Evolutionary conservation across 2,797 vertebrate genomes (phyloP).

Genomic region (Gastrophryne carolinensis): DNA sequence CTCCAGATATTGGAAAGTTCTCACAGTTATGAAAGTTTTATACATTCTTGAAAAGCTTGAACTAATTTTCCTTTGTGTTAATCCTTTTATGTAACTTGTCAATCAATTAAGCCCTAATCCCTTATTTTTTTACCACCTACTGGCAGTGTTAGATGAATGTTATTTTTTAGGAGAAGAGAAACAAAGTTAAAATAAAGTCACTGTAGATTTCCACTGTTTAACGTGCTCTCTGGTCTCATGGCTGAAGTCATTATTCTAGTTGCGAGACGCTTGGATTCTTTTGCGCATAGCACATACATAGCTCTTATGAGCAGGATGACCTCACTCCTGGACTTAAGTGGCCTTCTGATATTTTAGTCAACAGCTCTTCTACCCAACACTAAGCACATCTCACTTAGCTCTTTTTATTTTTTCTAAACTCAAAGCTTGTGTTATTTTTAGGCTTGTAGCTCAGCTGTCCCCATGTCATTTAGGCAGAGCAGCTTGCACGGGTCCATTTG

Average conservation of each 20-base stretch:
- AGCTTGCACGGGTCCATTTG: slow-evolving; percentile 27
- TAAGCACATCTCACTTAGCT: slow-evolving; percentile 5
- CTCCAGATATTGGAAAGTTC: too few species aligned
- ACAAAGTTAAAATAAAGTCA: not conserved
- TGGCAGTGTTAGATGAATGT: slow-evolving; percentile 30
- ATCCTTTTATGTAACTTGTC: slow-evolving; percentile 28
- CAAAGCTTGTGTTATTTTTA: slow-evolving; percentile 46
- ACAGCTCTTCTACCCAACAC: slow-evolving; percentile 19
- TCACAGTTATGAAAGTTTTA: too few species aligned
- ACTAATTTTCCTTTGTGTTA: not conserved
- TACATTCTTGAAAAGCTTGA: not conserved
- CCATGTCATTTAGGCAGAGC: slow-evolving; percentile 31
- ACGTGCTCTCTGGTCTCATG: not conserved
- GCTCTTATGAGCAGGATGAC: slow-evolving; percentile 12
- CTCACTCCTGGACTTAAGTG: slow-evolving; percentile 32
- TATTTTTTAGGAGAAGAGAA: slow-evolving; percentile 12
- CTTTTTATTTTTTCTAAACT: slow-evolving; percentile 20
- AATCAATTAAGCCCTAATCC: slow-evolving; percentile 19
- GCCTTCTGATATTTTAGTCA: slow-evolving; percentile 37
- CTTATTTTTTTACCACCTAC: slow-evolving; percentile 37
- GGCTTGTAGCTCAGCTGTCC: slow-evolving; percentile 24
- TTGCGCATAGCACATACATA: not conserved
- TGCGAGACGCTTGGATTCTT: not conserved
- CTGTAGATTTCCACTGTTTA: slow-evolving; percentile 21
- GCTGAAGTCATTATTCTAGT: not conserved